Base-by-base conservation (phyloP, 1,140 invertebrate genomes). In the Diachasma alloeum region DNA sequence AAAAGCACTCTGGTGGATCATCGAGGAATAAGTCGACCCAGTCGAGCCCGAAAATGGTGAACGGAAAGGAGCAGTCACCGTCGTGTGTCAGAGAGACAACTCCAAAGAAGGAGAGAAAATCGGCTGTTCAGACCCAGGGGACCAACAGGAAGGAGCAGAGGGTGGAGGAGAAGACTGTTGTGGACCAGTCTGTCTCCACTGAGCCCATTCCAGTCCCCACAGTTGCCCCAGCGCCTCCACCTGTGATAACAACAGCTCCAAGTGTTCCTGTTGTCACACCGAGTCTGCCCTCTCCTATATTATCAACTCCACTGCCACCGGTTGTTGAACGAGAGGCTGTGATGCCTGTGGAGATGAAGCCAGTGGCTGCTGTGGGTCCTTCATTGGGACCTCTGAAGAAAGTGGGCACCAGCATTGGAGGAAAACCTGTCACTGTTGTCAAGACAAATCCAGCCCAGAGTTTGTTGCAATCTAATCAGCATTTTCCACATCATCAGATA, bases 401-500 rank as follows among this genome's bases (percentile, higher is more conserved):
- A 75, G 71, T 68, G 39, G 31, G 77, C 0, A 56, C 72, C 0
- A 85, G 81, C 24, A 79, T 85, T 9, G 81, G 81, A n/a, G 82
- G 85, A n/a, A 90, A 90, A 76, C 85, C 87, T 0, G 84, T 90
- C 0, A 81, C 87, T 10, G 85, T 90, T n/a, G 85, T 88, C 0
- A 90, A 90, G 72, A 84, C 88, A 0, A 86, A 79, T 37, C 79
- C 84, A 4, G 63, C 88, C 0, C 89, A 90, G 42, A 90, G 89
- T 80, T 80, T 90, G 10, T 46, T 90, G 6, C 89, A 90, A 56
- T 88, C 88, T 0, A 90, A 89, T 82, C 89, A 90, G 63, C 87
- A 89, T 78, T 90, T 87, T 68, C 86, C 88, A 0, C 89, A 87
- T 82, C 89, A 90, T 67, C 88, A 90, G 74, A 90, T 90, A 75